Conservation (phyloP, 2,888 invertebrate genomes). For the Leptinotarsa rubiginosa region DNA sequence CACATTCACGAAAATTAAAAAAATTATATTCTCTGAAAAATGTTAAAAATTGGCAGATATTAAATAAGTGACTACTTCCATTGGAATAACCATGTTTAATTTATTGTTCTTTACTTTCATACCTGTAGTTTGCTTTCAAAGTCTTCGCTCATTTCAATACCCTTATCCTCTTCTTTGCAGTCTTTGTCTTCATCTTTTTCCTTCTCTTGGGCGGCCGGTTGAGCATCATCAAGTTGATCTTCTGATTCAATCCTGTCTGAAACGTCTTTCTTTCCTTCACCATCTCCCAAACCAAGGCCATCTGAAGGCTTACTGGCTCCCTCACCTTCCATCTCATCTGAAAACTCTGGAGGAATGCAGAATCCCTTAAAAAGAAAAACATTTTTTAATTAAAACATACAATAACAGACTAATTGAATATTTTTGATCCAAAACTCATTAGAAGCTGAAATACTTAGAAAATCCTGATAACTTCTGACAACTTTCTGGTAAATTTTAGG, state of each 20-base stretch:
- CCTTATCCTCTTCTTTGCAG: conserved; percentile 89
- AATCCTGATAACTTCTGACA: too few species aligned
- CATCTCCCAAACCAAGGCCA: conserved; percentile 93
- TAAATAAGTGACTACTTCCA: too few species aligned
- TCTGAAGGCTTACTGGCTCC: conserved; percentile 68
- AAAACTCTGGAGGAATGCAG: conserved; percentile 89
- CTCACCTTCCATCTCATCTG: conserved; percentile 75
- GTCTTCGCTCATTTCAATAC: conserved; percentile 96
- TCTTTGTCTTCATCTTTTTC: conserved; percentile 76
- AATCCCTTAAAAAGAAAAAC: conserved; percentile 75
- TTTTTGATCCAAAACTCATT: too few species aligned
- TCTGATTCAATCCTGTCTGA: conserved; percentile 90
- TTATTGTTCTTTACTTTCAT: conserved; percentile 36
- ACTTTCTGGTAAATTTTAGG: too few species aligned
- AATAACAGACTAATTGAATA: too few species aligned
- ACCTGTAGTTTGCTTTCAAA: conserved; percentile 89
- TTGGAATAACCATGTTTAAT: not conserved
- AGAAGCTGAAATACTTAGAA: too few species aligned
- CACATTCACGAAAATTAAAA: too few species aligned
- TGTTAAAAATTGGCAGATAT: too few species aligned
- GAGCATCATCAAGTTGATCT: conserved; percentile 93
- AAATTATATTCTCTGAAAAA: too few species aligned
- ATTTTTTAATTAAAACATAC: too few species aligned
- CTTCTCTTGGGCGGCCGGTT: conserved; percentile 82
- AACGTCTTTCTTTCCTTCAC: conserved; percentile 93